Evolutionary conservation across 2,113 vertebrate genomes (phyloP).

Genomic region (Scomber scombrus): DNA sequence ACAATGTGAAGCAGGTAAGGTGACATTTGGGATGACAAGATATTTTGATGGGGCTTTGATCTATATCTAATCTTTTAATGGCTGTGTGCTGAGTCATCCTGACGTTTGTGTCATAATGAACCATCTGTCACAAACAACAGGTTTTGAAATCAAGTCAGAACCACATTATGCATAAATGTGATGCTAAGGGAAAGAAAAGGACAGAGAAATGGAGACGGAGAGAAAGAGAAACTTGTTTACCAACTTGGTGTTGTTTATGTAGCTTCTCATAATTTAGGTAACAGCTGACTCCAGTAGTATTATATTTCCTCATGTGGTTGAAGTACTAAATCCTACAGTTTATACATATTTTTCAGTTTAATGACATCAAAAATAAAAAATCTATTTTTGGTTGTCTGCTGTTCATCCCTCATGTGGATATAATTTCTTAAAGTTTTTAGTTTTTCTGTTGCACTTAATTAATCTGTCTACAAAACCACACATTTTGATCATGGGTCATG

Average conservation of each 20-base stretch:
- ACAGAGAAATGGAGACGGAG: not conserved
- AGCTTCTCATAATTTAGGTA: constrained; percentile 4
- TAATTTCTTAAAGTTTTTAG: constrained; percentile 13
- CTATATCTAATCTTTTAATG: constrained; percentile 69
- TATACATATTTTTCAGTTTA: not conserved
- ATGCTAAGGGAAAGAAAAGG: not conserved
- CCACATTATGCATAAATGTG: not conserved
- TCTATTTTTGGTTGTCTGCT: not conserved
- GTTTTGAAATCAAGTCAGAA: constrained; percentile 6
- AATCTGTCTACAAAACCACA: constrained; percentile 8
- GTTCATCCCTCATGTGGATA: constrained; percentile 18
- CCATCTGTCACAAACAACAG: constrained; percentile 45
- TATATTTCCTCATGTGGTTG: not conserved
- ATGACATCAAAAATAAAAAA: constrained; percentile 8
- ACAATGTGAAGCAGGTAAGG: constrained; percentile 21
- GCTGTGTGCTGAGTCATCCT: constrained; percentile 51
- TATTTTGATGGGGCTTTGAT: constrained; percentile 52
- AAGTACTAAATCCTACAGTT: not conserved
- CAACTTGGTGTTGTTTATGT: not conserved
- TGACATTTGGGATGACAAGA: constrained; percentile 21
- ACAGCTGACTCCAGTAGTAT: constrained; percentile 6
- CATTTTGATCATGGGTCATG: constrained; percentile 9
- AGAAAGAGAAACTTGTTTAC: not conserved
- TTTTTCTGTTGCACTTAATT: constrained; percentile 13
- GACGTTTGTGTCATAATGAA: constrained; percentile 5